Base-by-base conservation (phyloP, 2,113 vertebrate genomes). In the Pogona vitticeps region DNA sequence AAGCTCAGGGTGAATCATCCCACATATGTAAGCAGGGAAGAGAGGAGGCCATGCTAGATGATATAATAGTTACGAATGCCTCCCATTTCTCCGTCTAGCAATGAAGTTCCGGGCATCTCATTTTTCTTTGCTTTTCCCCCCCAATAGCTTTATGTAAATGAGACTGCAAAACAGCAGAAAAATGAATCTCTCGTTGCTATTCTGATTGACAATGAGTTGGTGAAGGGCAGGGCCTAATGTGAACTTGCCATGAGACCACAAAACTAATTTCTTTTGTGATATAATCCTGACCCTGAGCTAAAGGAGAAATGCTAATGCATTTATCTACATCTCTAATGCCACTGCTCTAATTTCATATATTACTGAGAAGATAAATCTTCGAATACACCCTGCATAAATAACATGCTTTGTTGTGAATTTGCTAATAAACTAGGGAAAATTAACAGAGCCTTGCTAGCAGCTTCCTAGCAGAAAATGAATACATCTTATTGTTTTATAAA, bases 311-410 rank as follows among this genome's bases (percentile, higher is more conserved):
- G 83, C 76, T 87, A 86, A 90, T 92, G 59, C 85, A 91, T 95
- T 95, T 92, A 91, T 95, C 93, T 94, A 70, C 56, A 87, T 94
- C 92, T 93, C 88, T 94, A 92, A 95, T 89, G 91, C 93, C 94
- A 93, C 87, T 7, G 1, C 93, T 95, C 91, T 94, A 93, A 94
- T 94, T 95, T 93, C 94, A 88, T 91, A 95, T 20, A 58, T 93
- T 95, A 89, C 89, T 63, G 59, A 88, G 85, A 92, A 95, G 94
- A 96, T 94, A 95, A 96, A 96, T 95, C 90, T 95, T 91, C 92
- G 88, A 94, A 85, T 91, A 91, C 73, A 70, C 84, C 79, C 84
- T 65, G 33, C 82, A 95, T 94, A 95, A 96, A 93, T 91, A 92
- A 84, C 18, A 0, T 56, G 52, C 72, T 89, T 91, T 93, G 86